A percentile compares a stretch with the other conserved stretches of the same genome.
These are phyloP conservation scores for Epinotia bilunana DNA, from an alignment of 2,888 invertebrate species.

Conservation along the genomic window DNA sequence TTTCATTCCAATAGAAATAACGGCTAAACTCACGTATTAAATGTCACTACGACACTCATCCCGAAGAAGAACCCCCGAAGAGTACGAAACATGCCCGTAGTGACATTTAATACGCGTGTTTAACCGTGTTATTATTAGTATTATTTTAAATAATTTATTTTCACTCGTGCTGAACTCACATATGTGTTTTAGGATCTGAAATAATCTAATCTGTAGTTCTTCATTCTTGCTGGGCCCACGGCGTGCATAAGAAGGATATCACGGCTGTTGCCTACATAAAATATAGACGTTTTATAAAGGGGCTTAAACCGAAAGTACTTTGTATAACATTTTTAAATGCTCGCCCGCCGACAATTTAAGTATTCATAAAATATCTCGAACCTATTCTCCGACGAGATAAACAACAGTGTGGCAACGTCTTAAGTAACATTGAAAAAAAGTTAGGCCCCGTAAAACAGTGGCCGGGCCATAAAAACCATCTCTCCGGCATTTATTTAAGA, in stretches of 20 bases:
- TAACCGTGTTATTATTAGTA: too few relatives aligned
- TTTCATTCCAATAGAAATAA: too few relatives aligned
- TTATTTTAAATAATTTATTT: too few relatives aligned
- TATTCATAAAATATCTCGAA: slow-evolving; percentile 36
- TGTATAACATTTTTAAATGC: slow-evolving; percentile 13
- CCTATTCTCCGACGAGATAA: slow-evolving; percentile 21
- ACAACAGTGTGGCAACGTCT: slow-evolving; percentile 34
- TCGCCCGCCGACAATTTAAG: slow-evolving; percentile 29
- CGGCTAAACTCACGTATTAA: too few relatives aligned
- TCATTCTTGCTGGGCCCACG: not conserved
- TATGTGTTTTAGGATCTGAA: too few relatives aligned
- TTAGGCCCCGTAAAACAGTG: slow-evolving; percentile 39
- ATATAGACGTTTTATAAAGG: not conserved
- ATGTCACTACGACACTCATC: too few relatives aligned
- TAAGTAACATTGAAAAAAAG: slow-evolving; percentile 38
- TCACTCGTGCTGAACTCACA: too few relatives aligned
- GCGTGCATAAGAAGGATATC: not conserved
- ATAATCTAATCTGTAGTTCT: too few relatives aligned
- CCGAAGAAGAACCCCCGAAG: too few relatives aligned
- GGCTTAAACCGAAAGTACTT: not conserved
- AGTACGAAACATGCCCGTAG: too few relatives aligned
- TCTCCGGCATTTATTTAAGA: slow-evolving; percentile 34
- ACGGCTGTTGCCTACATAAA: not conserved
- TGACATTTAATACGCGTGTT: too few relatives aligned
- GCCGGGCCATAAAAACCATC: slow-evolving; percentile 36